A percentile compares a stretch with the other conserved stretches of the same genome.
Evolutionary conservation across 2,113 vertebrate species (phyloP).

Genomic region (Chunga burmeisteri): DNA sequence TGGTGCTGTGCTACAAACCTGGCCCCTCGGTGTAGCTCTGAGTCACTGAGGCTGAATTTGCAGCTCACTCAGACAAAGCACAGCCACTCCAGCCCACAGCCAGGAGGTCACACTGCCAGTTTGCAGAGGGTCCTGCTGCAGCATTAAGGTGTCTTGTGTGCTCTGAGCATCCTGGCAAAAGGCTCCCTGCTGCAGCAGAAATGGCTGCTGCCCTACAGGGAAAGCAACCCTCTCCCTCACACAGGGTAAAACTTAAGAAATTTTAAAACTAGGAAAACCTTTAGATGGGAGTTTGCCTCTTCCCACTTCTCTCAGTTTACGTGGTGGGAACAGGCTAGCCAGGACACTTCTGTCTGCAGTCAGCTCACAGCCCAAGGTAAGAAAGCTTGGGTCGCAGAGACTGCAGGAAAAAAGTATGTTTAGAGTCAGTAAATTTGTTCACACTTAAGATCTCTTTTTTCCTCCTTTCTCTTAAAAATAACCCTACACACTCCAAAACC

Average conservation of each 20-base stretch:
- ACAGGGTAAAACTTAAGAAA: not conserved
- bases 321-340: not conserved
- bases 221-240: not conserved
- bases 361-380: not conserved
- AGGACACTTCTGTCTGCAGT: not conserved
- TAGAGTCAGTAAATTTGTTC: not conserved
- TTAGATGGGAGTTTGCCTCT: not conserved
- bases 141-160: accelerated
- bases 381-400: not conserved
- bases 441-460: not conserved
- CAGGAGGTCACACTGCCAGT: not conserved
- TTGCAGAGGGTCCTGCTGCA: not conserved
- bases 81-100: not conserved
- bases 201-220: not conserved
- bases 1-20: not conserved
- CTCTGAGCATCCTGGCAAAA: not conserved
- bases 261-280: not conserved
- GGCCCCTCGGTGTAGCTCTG: not conserved
- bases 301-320: not conserved
- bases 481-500: not conserved
- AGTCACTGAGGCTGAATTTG: not conserved
- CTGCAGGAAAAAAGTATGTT: not conserved
- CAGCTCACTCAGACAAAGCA: not conserved
- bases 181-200: not conserved
- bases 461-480: not conserved